Evolutionary conservation across 2,113 vertebrate genomes (phyloP).

Genomic region (Psittacula cyanocephala): DNA sequence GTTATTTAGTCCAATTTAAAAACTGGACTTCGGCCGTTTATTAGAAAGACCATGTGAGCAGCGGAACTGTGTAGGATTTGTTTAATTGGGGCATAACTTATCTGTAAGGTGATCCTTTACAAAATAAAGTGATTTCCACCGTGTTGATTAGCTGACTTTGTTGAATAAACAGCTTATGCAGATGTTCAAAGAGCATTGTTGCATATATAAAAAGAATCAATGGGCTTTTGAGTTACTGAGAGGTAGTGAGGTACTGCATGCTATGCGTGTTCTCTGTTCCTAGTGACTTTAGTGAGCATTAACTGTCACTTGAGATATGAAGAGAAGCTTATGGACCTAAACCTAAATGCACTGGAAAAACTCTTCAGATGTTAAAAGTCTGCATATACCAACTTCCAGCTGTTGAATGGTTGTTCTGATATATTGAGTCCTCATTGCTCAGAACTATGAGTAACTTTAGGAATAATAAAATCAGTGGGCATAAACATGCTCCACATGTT

Average conservation of each 20-base stretch:
- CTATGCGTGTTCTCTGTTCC: neutral
- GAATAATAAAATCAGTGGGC: slow-evolving; percentile 23
- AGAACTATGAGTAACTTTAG: neutral
- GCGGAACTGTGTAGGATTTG: neutral
- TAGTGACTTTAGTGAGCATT: neutral
- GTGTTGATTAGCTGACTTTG: neutral
- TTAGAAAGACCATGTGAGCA: neutral
- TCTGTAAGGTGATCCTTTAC: neutral
- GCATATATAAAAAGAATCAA: accelerated
- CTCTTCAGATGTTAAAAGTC: slow-evolving; percentile 14
- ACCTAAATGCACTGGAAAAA: neutral
- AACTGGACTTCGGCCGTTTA: neutral
- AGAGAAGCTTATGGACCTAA: neutral
- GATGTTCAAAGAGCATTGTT: neutral
- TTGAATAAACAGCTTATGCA: neutral
- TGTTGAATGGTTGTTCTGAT: neutral
- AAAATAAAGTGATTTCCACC: neutral
- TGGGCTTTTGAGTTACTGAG: neutral
- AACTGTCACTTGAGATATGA: neutral
- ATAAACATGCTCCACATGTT: slow-evolving; percentile 15
- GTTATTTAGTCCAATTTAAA: neutral
- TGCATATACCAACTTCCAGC: neutral
- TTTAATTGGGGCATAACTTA: neutral
- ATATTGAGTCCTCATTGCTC: neutral
- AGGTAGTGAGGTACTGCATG: neutral